Conservation (phyloP, 2,113 vertebrate species). For the Chaetorhynchus papuensis region DNA sequence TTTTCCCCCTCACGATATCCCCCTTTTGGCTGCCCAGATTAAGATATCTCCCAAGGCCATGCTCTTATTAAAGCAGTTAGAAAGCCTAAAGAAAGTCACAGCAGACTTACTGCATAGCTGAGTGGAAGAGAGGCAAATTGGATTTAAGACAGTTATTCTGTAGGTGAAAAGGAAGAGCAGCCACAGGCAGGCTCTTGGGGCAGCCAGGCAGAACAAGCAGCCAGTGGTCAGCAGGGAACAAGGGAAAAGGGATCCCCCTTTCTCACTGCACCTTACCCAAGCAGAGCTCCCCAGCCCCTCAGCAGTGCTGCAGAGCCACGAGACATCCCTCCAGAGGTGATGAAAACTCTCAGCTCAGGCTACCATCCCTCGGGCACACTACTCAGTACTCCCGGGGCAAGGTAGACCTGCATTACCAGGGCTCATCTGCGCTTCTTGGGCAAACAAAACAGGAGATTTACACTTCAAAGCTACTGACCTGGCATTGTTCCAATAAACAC, state of each 20-base stretch:
- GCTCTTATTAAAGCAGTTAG: neutral
- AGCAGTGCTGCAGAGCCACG: neutral
- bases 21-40: neutral
- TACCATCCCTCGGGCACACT: neutral
- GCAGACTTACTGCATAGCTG: neutral
- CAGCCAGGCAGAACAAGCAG: neutral
- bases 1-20: neutral
- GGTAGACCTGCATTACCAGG: neutral
- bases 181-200: neutral
- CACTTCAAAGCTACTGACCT: neutral
- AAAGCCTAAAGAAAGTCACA: neutral
- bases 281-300: neutral
- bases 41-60: neutral
- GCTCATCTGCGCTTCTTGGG: neutral
- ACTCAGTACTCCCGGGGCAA: neutral
- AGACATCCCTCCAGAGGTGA: neutral
- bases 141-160: neutral
- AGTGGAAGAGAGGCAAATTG: neutral
- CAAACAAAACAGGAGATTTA: neutral
- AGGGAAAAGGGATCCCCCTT: neutral
- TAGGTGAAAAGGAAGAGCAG: neutral
- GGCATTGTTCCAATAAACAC: neutral
- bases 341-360: neutral
- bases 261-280: neutral
- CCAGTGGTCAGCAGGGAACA: neutral